Evolutionary conservation across 2,113 vertebrate genomes (phyloP).

Genomic region (Protomyctophum bolini): DNA sequence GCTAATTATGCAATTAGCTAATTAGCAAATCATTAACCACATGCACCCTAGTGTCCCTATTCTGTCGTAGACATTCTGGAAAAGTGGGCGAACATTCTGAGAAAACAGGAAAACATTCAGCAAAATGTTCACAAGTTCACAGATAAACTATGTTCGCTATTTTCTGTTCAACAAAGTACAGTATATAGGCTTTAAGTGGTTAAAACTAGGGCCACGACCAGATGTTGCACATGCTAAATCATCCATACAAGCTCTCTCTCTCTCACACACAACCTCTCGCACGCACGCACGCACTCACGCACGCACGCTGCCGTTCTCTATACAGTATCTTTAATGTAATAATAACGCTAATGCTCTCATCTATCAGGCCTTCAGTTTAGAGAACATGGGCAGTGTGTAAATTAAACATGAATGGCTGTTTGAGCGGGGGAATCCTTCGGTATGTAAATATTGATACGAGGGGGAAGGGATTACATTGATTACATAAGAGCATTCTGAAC

Average conservation of each 20-base stretch:
- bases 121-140: too few species aligned
- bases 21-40: too few species aligned
- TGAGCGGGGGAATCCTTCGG: slow-evolving; percentile 16
- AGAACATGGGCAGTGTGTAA: slow-evolving; percentile 2
- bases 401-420: slow-evolving; percentile 44
- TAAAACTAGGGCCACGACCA: slow-evolving; percentile 20
- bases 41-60: too few species aligned
- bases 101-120: too few species aligned
- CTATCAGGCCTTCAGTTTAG: slow-evolving; percentile 3
- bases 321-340: slow-evolving; percentile 16
- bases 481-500: slow-evolving; percentile 29
- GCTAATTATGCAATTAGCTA: background rate
- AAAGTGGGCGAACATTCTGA: too few species aligned
- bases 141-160: too few species aligned
- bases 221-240: background rate
- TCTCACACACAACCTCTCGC: too few species aligned
- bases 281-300: background rate
- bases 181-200: background rate
- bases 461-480: slow-evolving; percentile 26
- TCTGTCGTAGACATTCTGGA: too few species aligned
- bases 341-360: slow-evolving; percentile 5
- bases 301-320: background rate
- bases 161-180: too few species aligned
- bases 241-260: background rate
- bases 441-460: slow-evolving; percentile 67